Percentiles rank a stretch among this genome's conserved stretches.
phyloP scores from a whole-genome alignment of 1,140 invertebrate genomes.

The Tetranychus urticae region DNA sequence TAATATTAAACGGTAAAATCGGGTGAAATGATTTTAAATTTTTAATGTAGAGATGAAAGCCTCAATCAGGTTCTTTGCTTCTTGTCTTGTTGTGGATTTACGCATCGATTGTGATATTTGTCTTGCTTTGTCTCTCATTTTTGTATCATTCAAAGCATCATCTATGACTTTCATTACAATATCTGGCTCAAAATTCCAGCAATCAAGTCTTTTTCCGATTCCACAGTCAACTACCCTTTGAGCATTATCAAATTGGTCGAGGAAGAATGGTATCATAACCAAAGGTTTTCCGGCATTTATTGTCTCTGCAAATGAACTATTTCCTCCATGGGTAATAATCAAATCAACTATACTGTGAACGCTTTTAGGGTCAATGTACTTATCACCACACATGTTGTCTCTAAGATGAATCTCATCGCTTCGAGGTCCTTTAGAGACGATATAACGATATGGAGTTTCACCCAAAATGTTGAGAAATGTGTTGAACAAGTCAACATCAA shows the following conservation, averaged over 20 bases:
- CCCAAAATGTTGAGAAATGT: neutral
- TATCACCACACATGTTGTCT: conserved; percentile 1
- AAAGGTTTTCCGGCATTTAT: neutral
- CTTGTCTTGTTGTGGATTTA: no score
- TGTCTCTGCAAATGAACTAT: neutral
- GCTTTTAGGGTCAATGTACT: neutral
- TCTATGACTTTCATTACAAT: no score
- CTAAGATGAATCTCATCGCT: neutral
- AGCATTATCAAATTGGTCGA: neutral
- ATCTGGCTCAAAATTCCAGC: no score
- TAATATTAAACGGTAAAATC: no score
- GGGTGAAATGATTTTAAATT: no score
- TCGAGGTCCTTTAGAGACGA: no score
- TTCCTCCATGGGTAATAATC: neutral
- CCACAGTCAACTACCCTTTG: neutral
- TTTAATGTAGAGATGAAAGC: no score
- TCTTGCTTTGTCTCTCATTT: no score
- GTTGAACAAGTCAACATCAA: neutral
- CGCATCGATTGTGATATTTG: no score
- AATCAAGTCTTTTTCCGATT: no score
- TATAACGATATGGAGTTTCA: neutral
- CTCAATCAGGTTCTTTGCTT: no score
- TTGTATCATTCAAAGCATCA: no score
- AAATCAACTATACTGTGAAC: conserved; percentile 4
- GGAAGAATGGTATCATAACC: neutral